These are phyloP conservation scores for Pentalonia nigronervosa DNA, from an alignment of 1,140 invertebrate species.

Conservation along the genomic window DNA sequence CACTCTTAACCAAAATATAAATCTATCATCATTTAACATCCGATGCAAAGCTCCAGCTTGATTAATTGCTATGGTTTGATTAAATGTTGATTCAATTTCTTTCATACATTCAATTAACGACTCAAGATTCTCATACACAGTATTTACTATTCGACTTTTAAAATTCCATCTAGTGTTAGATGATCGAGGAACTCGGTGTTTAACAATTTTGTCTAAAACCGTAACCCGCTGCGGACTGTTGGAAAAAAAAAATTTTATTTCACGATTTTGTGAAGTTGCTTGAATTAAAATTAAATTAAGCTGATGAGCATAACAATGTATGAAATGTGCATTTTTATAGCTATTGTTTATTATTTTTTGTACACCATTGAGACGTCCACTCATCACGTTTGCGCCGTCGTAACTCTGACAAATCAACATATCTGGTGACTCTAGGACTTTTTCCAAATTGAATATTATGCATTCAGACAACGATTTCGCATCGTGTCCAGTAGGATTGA, in stretches of 20 bases:
- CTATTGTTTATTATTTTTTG: conserved; percentile 23
- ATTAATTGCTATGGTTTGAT: no score
- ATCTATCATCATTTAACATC: no score
- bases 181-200: background rate
- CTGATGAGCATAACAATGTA: background rate
- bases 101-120: no score
- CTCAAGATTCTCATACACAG: background rate
- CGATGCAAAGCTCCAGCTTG: no score
- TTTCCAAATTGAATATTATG: conserved; percentile 61
- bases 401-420: no score
- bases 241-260: background rate
- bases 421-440: no score
- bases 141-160: conserved; percentile 12
- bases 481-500: conserved; percentile 52
- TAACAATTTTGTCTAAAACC: no score
- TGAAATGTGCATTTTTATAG: background rate
- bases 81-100: no score
- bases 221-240: background rate
- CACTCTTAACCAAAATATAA: no score
- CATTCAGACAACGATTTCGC: conserved; percentile 62
- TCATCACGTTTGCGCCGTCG: no score
- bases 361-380: conserved; percentile 35
- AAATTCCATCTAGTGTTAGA: background rate
- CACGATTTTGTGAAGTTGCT: no score
- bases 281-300: background rate